A percentile compares a stretch with the other conserved stretches of the same genome.
Conservation (phyloP, 2,113 vertebrate genomes). For the Cyanoramphus novaezelandiae region DNA sequence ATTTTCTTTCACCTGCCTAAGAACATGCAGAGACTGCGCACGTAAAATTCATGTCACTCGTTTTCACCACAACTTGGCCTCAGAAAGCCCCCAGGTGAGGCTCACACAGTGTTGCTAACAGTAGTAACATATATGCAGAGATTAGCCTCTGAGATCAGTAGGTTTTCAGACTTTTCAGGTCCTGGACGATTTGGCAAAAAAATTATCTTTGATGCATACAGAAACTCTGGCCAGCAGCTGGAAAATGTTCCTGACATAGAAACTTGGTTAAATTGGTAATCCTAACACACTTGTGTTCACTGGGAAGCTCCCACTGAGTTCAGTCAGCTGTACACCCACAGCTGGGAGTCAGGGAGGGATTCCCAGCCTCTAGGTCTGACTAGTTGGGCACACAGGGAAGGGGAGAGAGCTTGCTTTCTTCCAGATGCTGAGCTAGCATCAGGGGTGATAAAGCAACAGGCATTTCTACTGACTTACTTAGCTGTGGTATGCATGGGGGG, state of each 20-base stretch:
- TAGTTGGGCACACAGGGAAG: not conserved
- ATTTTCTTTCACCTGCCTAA: not conserved
- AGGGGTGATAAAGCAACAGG: accelerated
- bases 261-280: not conserved
- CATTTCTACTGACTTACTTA: not conserved
- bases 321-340: not conserved
- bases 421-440: not conserved
- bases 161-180: not conserved
- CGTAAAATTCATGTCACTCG: not conserved
- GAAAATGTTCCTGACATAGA: not conserved
- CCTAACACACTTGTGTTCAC: not conserved
- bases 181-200: not conserved
- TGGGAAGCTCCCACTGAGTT: not conserved
- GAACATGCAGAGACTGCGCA: not conserved
- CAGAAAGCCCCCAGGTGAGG: not conserved
- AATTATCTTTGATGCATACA: not conserved
- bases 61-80: not conserved
- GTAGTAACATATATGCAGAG: not conserved
- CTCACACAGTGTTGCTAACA: not conserved
- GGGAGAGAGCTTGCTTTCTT: not conserved
- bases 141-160: not conserved
- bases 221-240: not conserved
- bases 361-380: not conserved
- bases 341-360: not conserved
- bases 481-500: too few species aligned